Evolutionary conservation across 2,113 vertebrate species (phyloP).

Genomic region (Cyanoliseus patagonus): DNA sequence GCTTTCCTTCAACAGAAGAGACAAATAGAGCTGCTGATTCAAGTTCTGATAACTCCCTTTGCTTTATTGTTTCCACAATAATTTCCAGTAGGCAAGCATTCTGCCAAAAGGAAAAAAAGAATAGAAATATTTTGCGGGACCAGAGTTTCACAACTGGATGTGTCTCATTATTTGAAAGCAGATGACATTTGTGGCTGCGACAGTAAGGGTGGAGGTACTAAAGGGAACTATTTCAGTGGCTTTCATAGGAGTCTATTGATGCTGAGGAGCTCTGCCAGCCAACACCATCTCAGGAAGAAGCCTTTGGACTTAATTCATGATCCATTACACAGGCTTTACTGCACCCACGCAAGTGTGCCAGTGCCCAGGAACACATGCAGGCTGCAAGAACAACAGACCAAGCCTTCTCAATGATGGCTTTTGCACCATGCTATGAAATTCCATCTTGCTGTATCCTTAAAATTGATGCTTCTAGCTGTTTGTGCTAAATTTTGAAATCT

Average conservation of each 20-base stretch:
- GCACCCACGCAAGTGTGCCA: neutral
- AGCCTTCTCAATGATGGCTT: neutral
- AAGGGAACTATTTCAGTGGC: neutral
- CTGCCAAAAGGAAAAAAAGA: neutral
- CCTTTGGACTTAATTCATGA: neutral
- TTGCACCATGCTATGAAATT: neutral
- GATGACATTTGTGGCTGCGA: neutral
- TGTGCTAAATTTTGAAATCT: neutral
- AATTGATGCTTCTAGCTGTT: neutral
- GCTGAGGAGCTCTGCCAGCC: neutral
- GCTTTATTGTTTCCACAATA: neutral
- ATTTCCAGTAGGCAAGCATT: neutral
- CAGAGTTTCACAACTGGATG: neutral
- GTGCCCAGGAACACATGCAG: neutral
- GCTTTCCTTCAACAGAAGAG: neutral
- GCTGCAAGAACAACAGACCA: neutral
- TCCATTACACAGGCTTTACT: neutral
- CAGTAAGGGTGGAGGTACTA: neutral
- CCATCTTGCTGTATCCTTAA: neutral
- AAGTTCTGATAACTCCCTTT: neutral
- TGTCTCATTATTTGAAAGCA: neutral
- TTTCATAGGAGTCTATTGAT: accelerated
- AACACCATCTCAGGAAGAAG: neutral
- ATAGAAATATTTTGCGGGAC: accelerated
- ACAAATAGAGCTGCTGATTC: neutral